Conservation (phyloP, 2,113 vertebrate genomes). For the Syngnathoides biaculeatus region DNA sequence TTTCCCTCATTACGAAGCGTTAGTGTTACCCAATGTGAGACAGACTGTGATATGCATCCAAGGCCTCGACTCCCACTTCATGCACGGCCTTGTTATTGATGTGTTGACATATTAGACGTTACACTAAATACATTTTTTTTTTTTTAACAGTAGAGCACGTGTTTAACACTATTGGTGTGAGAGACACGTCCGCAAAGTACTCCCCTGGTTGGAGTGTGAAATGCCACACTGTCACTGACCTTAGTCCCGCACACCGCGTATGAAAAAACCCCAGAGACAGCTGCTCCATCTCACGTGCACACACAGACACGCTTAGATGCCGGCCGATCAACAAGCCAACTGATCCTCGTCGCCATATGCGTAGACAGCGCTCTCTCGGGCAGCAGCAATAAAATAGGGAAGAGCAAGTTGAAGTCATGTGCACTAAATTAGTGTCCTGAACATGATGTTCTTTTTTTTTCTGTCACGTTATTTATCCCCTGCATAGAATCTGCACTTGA, state of each 20-base stretch:
- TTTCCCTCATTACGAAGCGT: not conserved
- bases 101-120: constrained; percentile 2
- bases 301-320: constrained; percentile 9
- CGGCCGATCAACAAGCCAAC: constrained; percentile 32
- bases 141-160: not conserved
- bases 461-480: constrained; percentile 43
- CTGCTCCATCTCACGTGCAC: constrained; percentile 41
- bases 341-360: constrained; percentile 47
- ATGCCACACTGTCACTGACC: constrained; percentile 49
- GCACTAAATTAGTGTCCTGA: constrained; percentile 32
- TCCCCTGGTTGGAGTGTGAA: constrained; percentile 32
- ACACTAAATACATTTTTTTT: not conserved
- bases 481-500: constrained; percentile 53
- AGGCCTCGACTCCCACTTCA: not conserved
- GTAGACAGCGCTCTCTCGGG: constrained; percentile 26
- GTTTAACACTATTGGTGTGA: constrained; percentile 26
- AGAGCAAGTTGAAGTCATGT: constrained; percentile 9
- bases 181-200: constrained; percentile 23
- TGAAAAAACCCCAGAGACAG: constrained; percentile 52
- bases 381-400: constrained; percentile 8
- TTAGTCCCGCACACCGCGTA: constrained; percentile 14
- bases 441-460: constrained; percentile 36
- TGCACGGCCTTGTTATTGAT: constrained; percentile 9
- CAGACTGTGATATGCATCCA: not conserved
- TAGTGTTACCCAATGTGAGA: constrained; percentile 3